Base-by-base conservation (phyloP, 2,888 invertebrate species). In the Panopea generosa region DNA sequence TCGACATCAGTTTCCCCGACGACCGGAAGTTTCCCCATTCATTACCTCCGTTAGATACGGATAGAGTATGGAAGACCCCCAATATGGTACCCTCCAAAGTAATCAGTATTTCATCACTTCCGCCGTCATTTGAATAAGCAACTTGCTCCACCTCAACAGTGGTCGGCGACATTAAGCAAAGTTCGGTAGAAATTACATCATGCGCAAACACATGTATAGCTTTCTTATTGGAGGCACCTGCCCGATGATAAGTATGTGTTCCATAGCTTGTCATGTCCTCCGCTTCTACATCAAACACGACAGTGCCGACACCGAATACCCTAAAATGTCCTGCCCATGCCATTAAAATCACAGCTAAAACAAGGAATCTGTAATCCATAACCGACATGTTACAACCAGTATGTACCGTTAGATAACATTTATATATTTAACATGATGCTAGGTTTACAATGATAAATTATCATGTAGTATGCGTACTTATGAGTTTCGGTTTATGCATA, bases 91-190 rank as follows among this genome's bases (percentile, higher is more conserved):
- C 78, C 49, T 84, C 78, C 2, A 86, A n/a, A n/a, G 65, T 40
- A 2, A 84, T 49, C 1, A 61, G 43, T 1, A 84, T 38, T 9
- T 33, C 43, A 52, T 86, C 86, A 3, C 66, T 47, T 2, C 33
- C 69, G 2, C 84, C 86, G 40, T 85, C 84, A 53, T 86, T 86
- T 2, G 86, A 85, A 61, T 76, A 77, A 9, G 50, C 56, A 7
- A 86, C 62, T 18, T 77, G 63, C 9, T 66, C 45, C 1, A 85
- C 29, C 0, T 50, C 40, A 2, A 86, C 38, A 9, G 60, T 40
- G 2, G 82, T 68, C 16, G 59, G 38, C 33, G 74, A 57, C 38
- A 69, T 73, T n/a, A 85, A 67, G 71, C 86, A 86, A 18, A 84
- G 63, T 47, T 82, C 79, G 43, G 71, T 65, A 2, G 38, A 61